Evolutionary conservation across 2,888 invertebrate genomes (phyloP).

Genomic region (Petrophora chlorosata): DNA sequence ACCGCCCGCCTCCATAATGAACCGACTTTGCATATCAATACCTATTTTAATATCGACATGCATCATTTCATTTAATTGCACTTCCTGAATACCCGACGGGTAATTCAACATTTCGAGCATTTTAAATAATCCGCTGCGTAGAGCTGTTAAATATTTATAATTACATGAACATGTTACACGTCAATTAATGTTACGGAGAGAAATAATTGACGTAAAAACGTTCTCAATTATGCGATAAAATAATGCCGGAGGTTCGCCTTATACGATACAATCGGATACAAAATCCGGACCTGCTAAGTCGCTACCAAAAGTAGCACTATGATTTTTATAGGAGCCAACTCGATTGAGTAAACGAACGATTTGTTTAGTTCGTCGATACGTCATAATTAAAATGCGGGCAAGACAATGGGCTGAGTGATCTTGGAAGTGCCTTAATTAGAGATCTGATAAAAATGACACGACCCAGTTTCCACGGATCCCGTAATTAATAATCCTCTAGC

Average conservation of each 20-base stretch:
- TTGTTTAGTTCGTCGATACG: slow-evolving; percentile 55
- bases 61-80: slow-evolving; percentile 80
- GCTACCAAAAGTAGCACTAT: slow-evolving; percentile 53
- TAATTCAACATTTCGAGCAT: slow-evolving; percentile 50
- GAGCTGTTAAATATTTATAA: slow-evolving; percentile 65
- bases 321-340: slow-evolving; percentile 43
- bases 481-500: slow-evolving; percentile 63
- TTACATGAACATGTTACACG: slow-evolving; percentile 63
- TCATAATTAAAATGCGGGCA: slow-evolving; percentile 46
- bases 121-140: slow-evolving; percentile 36
- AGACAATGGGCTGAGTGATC: slow-evolving; percentile 42
- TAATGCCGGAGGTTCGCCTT: slow-evolving; percentile 60
- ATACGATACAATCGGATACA: slow-evolving; percentile 50
- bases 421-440: slow-evolving; percentile 53
- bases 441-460: slow-evolving; percentile 55
- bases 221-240: slow-evolving; percentile 66
- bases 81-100: slow-evolving; percentile 65
- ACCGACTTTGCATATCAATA: slow-evolving; percentile 79
- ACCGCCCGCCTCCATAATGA: slow-evolving; percentile 68
- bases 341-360: slow-evolving; percentile 42
- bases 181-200: slow-evolving; percentile 69
- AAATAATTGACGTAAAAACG: slow-evolving; percentile 76
- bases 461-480: slow-evolving; percentile 58
- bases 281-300: slow-evolving; percentile 39
- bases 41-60: slow-evolving; percentile 79